These are phyloP conservation scores for Drosophila neotestacea DNA, from an alignment of 2,888 invertebrate genomes.

Conservation along the genomic window DNA sequence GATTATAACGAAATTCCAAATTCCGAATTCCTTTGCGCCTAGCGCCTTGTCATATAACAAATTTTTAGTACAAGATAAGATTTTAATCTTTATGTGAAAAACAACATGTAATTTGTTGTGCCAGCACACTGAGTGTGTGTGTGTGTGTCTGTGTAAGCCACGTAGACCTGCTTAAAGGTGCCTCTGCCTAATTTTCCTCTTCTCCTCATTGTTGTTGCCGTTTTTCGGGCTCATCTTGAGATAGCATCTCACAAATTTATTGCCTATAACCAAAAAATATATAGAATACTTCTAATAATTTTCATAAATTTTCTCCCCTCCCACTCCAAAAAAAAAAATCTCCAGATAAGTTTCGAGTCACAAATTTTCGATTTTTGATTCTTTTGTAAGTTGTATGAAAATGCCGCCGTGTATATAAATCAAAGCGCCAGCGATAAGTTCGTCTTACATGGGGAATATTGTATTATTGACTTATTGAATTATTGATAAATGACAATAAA, in stretches of 20 bases:
- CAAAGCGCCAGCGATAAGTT: conserved; percentile 69
- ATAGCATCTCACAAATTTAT: conserved; percentile 80
- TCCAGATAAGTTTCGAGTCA: conserved; percentile 60
- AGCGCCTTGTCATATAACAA: conserved; percentile 79
- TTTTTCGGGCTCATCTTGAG: conserved; percentile 73
- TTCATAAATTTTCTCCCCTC: conserved; percentile 70
- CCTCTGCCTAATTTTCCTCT: conserved; percentile 39
- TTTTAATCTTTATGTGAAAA: conserved; percentile 84
- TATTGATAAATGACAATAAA: conserved; percentile 41
- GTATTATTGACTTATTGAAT: conserved; percentile 21
- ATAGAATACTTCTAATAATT: conserved; percentile 81
- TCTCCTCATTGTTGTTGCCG: conserved; percentile 3
- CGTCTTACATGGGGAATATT: conserved; percentile 41
- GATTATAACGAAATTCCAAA: conserved; percentile 62
- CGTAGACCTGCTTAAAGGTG: conserved; percentile 53
- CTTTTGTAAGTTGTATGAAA: conserved; percentile 43
- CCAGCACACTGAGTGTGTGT: conserved; percentile 28
- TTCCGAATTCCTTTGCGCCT: conserved; percentile 68
- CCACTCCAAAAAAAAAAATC: neutral
- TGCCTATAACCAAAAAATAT: conserved; percentile 74
- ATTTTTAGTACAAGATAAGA: conserved; percentile 83
- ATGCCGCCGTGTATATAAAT: conserved; percentile 73
- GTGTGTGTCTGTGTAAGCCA: conserved; percentile 36
- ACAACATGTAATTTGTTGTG: conserved; percentile 82
- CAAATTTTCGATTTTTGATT: conserved; percentile 27